Conservation (phyloP, 1,140 invertebrate species). For the Nephotettix cincticeps region DNA sequence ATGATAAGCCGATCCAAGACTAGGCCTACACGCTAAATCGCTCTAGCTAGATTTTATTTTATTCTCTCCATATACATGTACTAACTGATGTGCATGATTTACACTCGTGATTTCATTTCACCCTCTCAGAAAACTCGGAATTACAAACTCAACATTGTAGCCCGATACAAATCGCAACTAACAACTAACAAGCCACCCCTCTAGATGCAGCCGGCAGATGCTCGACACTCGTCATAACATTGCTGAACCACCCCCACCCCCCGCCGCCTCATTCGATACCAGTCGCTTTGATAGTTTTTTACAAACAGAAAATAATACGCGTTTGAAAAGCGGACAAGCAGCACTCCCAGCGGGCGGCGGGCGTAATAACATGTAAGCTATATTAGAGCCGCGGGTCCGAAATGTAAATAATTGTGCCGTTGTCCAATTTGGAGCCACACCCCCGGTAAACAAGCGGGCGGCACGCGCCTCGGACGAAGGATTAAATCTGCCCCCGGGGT, state of each 20-base stretch:
- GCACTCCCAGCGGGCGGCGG: background rate
- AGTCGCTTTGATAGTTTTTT: slow-evolving; percentile 19
- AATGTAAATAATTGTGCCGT: slow-evolving; percentile 21
- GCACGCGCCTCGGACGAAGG: slow-evolving; percentile 3
- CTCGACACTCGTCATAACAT: slow-evolving; percentile 16
- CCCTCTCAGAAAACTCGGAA: no score
- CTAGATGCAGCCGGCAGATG: background rate
- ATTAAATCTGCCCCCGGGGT: slow-evolving; percentile 15
- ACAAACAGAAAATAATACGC: slow-evolving; percentile 22
- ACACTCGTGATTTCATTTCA: no score
- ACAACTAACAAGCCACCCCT: background rate
- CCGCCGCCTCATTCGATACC: background rate
- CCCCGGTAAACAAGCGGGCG: background rate
- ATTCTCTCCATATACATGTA: no score
- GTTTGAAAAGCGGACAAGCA: slow-evolving; percentile 4
- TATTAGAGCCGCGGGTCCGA: slow-evolving; percentile 1
- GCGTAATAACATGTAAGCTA: slow-evolving; percentile 14
- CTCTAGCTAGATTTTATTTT: no score
- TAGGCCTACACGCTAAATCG: no score
- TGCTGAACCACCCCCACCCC: background rate
- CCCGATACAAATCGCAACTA: background rate
- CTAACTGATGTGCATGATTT: no score
- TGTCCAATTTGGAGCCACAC: slow-evolving; percentile 22
- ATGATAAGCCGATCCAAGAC: no score
- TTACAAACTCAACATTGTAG: no score